Conservation (phyloP, 2,797 vertebrate genomes). For the Tympanoctomys barrerae region DNA sequence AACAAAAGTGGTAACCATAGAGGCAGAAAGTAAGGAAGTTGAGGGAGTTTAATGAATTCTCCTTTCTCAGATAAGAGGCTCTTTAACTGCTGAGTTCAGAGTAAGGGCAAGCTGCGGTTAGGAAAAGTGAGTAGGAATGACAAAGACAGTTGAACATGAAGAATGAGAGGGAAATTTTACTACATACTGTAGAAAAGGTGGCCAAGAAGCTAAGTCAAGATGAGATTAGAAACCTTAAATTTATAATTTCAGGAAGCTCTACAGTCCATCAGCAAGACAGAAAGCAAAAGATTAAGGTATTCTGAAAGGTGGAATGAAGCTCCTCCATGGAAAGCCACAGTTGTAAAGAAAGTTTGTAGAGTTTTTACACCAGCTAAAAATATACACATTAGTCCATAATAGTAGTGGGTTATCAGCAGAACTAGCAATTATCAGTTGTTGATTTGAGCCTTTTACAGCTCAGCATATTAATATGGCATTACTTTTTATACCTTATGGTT, state of each 20-base stretch:
- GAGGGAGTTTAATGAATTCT: neutral
- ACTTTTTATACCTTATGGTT: no score
- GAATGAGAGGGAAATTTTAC: conserved; percentile 27
- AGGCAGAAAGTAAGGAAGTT: neutral
- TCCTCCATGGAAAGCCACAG: neutral
- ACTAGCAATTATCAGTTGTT: no score
- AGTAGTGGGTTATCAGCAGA: no score
- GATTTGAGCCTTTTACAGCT: no score
- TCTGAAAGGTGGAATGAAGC: neutral
- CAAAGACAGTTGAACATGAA: neutral
- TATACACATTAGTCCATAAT: neutral
- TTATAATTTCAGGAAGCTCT: neutral
- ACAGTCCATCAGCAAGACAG: neutral
- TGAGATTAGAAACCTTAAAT: conserved; percentile 13
- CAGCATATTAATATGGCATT: no score
- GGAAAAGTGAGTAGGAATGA: neutral
- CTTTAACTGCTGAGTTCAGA: neutral
- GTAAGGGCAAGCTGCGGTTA: neutral
- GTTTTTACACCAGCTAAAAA: neutral
- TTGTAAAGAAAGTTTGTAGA: neutral
- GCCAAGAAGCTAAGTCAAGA: neutral
- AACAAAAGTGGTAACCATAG: neutral
- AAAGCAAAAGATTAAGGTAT: neutral
- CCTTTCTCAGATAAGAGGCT: neutral
- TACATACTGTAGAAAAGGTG: neutral